phyloP scores from a whole-genome alignment of 2,113 vertebrate species.

The Psammodynastes pulverulentus region DNA sequence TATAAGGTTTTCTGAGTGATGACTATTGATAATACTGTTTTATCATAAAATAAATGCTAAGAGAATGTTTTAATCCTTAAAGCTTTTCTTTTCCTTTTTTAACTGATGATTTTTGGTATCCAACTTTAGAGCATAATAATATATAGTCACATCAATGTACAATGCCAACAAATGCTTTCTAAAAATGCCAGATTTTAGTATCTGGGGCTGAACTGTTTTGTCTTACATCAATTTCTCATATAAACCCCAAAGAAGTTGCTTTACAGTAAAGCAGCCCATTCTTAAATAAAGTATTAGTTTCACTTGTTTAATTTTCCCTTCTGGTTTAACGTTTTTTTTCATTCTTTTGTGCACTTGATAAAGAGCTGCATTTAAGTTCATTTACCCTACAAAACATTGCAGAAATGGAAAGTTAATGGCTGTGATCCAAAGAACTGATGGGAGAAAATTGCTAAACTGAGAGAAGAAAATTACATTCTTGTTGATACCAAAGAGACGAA shows the following conservation, averaged over 20 bases:
- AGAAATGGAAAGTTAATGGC: not conserved
- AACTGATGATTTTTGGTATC: not conserved
- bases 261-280: constrained; percentile 39
- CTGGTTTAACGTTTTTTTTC: not conserved
- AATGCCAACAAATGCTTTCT: constrained; percentile 11
- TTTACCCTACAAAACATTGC: not conserved
- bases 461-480: not conserved
- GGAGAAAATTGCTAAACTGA: not conserved
- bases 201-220: constrained; percentile 36
- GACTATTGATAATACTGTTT: not conserved
- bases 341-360: not conserved
- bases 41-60: not conserved
- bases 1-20: not conserved
- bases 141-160: constrained; percentile 32
- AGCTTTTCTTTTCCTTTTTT: not conserved
- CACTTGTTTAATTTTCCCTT: constrained; percentile 18
- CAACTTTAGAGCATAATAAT: constrained; percentile 12
- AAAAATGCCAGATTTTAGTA: constrained; percentile 39
- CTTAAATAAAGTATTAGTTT: constrained; percentile 32
- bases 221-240: constrained; percentile 41
- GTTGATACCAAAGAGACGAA: not conserved
- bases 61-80: not conserved
- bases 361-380: not conserved
- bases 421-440: not conserved
- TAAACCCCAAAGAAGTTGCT: constrained; percentile 48